These are phyloP conservation scores for Pao palembangensis DNA, from an alignment of 2,113 vertebrate genomes.

Conservation along the genomic window DNA sequence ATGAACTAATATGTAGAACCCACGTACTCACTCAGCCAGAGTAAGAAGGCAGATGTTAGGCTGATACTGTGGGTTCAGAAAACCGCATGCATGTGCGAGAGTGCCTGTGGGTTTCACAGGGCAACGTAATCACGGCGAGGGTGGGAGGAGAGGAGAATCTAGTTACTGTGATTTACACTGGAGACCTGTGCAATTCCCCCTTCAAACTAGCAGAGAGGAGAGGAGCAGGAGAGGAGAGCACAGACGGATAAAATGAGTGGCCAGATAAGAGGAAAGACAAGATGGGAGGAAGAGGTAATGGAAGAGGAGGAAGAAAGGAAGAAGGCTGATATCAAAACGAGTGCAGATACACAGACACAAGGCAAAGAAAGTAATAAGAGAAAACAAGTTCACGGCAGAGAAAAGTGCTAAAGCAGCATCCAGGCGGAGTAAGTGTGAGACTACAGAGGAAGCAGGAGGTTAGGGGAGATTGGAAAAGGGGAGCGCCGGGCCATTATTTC, in stretches of 20 bases:
- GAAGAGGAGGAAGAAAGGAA: conserved; percentile 3
- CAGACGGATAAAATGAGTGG: background rate
- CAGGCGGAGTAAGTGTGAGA: conserved; percentile 39
- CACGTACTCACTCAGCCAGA: too few relatives aligned
- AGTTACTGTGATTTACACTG: conserved; percentile 13
- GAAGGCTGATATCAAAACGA: background rate
- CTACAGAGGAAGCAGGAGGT: conserved; percentile 38
- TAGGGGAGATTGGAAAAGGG: conserved; percentile 38
- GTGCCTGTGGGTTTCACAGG: background rate
- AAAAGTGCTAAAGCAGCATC: conserved; percentile 46
- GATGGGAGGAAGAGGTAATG: background rate
- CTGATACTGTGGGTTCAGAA: background rate
- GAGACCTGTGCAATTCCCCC: conserved; percentile 1
- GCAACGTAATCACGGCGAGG: conserved; percentile 13
- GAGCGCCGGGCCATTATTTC: conserved; percentile 54
- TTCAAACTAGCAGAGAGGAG: background rate
- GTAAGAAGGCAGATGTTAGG: too few relatives aligned
- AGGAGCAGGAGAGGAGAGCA: background rate
- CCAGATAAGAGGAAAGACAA: background rate
- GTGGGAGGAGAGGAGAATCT: conserved; percentile 1
- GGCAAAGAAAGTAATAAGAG: conserved; percentile 23
- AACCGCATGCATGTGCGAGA: background rate
- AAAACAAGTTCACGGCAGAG: conserved; percentile 11
- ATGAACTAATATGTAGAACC: too few relatives aligned
- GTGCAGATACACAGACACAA: conserved; percentile 9